phyloP scores from a whole-genome alignment of 2,888 invertebrate genomes.

The Papilio protenor region DNA sequence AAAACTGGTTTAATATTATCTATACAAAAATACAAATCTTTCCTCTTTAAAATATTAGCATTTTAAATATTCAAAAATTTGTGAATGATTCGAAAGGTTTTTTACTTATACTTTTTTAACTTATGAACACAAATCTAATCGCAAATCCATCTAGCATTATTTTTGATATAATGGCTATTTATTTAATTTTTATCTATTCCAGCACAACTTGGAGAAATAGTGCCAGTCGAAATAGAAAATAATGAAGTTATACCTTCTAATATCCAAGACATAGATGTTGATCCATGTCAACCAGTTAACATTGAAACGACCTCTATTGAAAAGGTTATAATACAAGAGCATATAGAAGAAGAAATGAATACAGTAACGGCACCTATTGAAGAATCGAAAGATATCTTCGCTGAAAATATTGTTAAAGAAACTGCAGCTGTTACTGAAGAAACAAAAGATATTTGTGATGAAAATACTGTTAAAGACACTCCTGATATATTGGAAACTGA shows the following conservation, averaged over 20 bases:
- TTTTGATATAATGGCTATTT: not conserved
- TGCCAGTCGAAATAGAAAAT: slow-evolving; percentile 27
- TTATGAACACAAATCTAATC: no score
- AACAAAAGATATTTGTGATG: not conserved
- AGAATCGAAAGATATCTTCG: not conserved
- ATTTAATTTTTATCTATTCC: slow-evolving; percentile 17
- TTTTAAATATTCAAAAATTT: no score
- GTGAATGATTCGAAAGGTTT: not conserved
- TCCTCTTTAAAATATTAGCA: no score
- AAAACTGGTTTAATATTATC: no score
- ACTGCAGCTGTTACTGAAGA: not conserved
- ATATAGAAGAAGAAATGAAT: slow-evolving; percentile 1
- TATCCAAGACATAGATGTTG: slow-evolving; percentile 47
- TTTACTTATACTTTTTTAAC: not conserved
- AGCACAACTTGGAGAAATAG: slow-evolving; percentile 44
- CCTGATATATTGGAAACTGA: not conserved
- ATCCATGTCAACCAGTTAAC: slow-evolving; percentile 31
- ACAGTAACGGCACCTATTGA: not conserved
- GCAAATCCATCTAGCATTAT: not conserved
- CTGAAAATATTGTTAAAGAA: not conserved
- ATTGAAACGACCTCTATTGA: not conserved
- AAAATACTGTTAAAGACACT: not conserved
- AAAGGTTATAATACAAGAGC: not conserved
- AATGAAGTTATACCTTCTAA: slow-evolving; percentile 27
- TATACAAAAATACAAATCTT: no score